Evolutionary conservation across 2,797 vertebrate species (phyloP).

Genomic region (Anabas testudineus): DNA sequence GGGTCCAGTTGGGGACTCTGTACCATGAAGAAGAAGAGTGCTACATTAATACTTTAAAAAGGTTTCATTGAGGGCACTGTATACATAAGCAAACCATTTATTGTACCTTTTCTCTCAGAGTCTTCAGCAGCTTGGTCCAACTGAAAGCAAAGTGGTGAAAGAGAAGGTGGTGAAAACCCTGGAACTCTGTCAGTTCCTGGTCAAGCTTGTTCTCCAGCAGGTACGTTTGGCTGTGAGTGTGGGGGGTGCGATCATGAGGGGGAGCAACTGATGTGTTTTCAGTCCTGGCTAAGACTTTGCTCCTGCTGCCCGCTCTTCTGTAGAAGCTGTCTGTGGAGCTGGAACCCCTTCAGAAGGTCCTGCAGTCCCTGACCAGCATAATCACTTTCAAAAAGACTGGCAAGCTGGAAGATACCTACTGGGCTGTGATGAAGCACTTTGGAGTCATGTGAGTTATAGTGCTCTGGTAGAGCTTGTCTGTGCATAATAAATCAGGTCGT

Average conservation of each 20-base stretch:
- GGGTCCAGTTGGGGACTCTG: not conserved
- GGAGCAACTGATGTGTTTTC: not conserved
- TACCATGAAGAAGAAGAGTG: too few relatives aligned
- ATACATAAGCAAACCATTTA: too few relatives aligned
- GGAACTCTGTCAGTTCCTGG: conserved; percentile 86
- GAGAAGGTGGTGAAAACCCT: conserved; percentile 86
- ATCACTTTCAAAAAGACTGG: conserved; percentile 78
- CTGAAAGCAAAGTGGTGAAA: conserved; percentile 82
- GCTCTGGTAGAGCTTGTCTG: not conserved
- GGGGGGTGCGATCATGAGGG: too few relatives aligned
- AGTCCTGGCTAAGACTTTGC: conserved; percentile 9
- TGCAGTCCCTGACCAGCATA: conserved; percentile 75
- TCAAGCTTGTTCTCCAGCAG: conserved; percentile 82
- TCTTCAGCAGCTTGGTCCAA: conserved; percentile 54
- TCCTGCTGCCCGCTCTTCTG: not conserved
- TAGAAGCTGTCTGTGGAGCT: conserved; percentile 87
- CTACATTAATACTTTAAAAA: too few relatives aligned
- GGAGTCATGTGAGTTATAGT: conserved; percentile 86
- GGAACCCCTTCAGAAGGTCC: conserved; percentile 70
- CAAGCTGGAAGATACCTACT: conserved; percentile 89
- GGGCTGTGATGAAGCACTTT: conserved; percentile 90
- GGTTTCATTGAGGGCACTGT: not conserved
- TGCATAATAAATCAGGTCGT: too few relatives aligned
- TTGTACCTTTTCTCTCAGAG: conserved; percentile 50
- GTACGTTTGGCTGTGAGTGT: conserved; percentile 63